Base-by-base conservation (phyloP, 1,140 invertebrate genomes). In the Aphis craccivora region DNA sequence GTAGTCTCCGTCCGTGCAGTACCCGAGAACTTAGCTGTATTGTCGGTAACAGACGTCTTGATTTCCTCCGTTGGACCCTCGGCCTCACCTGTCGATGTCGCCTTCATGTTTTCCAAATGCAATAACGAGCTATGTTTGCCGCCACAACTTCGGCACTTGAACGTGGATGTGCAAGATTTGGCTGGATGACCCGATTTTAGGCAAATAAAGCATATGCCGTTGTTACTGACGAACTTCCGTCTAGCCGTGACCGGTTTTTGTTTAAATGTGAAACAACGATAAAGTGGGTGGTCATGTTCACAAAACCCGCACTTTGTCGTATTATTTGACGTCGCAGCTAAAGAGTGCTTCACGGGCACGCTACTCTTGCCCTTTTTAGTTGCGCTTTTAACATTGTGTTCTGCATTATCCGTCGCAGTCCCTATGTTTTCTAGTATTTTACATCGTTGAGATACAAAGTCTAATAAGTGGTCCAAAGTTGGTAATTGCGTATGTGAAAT, bases 381-480 rank as follows among this genome's bases (percentile, higher is more conserved):
- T 11, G 20, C 37, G 8, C 8, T 18, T 9, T 90, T 90, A 37
- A 40, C 53, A 37, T 14, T 14, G 3, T 6, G 8, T 90, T 55
- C 51, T 25, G 0, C 30, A 4, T 30, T 43, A 11, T 45, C 53
- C n/a, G n/a, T 37, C 20, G 37, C 67, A 67, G 35, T 60, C 23
- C 89, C 89, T 1, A 90, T 90, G 51, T 90, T 90, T 4, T 90
- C 53, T 35, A 90, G 9, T 55, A 90, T 90, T 20, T 90, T 55
- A 40, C 48, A 55, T 2, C 53, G 55, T 25, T 43, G 48, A 25
- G 89, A 55, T 0, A 60, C 89, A 60, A 90, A 90, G 23, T 90
- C 89, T 22, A 67, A 67, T 22, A 90, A 9, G 53, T 8, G 43
- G 11, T 67, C 53, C 23, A 60, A 53, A 18, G 37, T 45, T 30